Conservation (phyloP, 2,797 vertebrate genomes). For the Pampus argenteus region DNA sequence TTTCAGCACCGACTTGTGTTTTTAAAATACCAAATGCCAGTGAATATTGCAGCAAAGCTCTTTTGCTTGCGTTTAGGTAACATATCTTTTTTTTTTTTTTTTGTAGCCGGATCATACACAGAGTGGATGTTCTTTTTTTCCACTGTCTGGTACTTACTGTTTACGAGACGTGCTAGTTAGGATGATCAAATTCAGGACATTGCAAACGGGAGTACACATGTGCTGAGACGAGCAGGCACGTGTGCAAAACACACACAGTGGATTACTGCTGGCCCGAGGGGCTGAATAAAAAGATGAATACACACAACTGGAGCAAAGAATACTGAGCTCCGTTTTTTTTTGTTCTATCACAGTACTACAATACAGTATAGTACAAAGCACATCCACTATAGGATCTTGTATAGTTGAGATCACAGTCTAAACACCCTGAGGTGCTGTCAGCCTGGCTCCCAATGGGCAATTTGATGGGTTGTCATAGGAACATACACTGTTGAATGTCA, state of each 20-base stretch:
- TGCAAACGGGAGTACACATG: slow-evolving; percentile 37
- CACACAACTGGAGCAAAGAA: slow-evolving; percentile 50
- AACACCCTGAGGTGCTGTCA: slow-evolving; percentile 64
- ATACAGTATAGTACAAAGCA: slow-evolving; percentile 11
- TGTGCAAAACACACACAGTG: slow-evolving; percentile 25
- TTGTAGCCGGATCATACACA: slow-evolving; percentile 10
- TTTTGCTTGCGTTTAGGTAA: slow-evolving; percentile 34
- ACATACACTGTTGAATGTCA: slow-evolving; percentile 56
- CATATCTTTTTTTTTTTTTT: slow-evolving; percentile 22
- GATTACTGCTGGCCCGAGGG: slow-evolving; percentile 57
- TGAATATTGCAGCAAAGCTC: slow-evolving; percentile 24
- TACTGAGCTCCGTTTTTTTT: slow-evolving; percentile 39
- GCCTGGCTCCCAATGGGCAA: slow-evolving; percentile 36
- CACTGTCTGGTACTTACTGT: slow-evolving; percentile 29
- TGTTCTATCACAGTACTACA: slow-evolving; percentile 41
- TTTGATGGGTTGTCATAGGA: slow-evolving; percentile 72
- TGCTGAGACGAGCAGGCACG: slow-evolving; percentile 30
- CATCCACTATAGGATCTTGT: slow-evolving; percentile 39
- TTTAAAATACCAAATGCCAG: slow-evolving; percentile 49
- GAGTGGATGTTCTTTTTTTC: slow-evolving; percentile 33
- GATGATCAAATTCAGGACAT: slow-evolving; percentile 59
- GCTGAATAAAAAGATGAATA: slow-evolving; percentile 61
- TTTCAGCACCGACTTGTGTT: slow-evolving; percentile 55
- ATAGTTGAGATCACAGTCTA: slow-evolving; percentile 43
- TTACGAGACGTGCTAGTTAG: slow-evolving; percentile 30